These are phyloP conservation scores for Aphyosemion australe DNA, from an alignment of 2,113 vertebrate species.

Conservation along the genomic window DNA sequence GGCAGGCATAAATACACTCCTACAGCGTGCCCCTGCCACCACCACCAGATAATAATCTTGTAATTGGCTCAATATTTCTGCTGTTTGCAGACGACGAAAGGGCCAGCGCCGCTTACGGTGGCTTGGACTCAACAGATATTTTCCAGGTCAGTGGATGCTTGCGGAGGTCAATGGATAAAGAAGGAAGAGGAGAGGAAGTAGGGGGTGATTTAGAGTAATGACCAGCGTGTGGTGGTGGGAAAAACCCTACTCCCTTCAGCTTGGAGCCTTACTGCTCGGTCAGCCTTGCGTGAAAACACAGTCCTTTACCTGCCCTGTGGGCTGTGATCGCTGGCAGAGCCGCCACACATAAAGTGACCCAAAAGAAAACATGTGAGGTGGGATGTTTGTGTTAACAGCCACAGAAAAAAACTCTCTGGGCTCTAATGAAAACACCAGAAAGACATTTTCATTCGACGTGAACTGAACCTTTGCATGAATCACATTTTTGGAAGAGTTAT, in stretches of 20 bases:
- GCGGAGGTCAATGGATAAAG: constrained; percentile 65
- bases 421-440: constrained; percentile 1
- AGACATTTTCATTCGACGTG: not conserved
- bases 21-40: constrained; percentile 57
- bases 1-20: constrained; percentile 71
- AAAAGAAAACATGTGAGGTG: constrained; percentile 2
- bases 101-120: constrained; percentile 40
- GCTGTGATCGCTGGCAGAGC: constrained; percentile 1
- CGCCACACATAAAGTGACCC: not conserved
- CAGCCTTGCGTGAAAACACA: constrained; percentile 36
- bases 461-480: constrained; percentile 1
- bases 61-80: constrained; percentile 83
- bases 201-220: constrained; percentile 66
- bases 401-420: not conserved
- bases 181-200: constrained; percentile 7
- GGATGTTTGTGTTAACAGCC: not conserved
- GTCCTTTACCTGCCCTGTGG: constrained; percentile 38
- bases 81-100: constrained; percentile 56
- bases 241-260: constrained; percentile 46
- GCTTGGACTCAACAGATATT: constrained; percentile 65
- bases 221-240: constrained; percentile 41
- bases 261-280: constrained; percentile 44
- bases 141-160: constrained; percentile 73
- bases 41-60: constrained; percentile 77
- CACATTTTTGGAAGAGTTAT: not conserved